Evolutionary conservation across 2,888 invertebrate species (phyloP).

Genomic region (Cosmia pyralina): DNA sequence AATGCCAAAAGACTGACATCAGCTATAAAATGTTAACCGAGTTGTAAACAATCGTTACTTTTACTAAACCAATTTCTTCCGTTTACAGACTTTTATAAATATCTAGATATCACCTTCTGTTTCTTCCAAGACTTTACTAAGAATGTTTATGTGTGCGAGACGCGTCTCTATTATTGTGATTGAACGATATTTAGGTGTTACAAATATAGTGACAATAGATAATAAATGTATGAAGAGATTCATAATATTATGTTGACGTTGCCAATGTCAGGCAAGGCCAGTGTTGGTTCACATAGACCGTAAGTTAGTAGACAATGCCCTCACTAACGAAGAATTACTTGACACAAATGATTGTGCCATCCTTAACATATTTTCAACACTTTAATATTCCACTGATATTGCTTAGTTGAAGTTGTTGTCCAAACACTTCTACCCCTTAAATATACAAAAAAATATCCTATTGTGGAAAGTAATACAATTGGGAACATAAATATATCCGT

Average conservation of each 20-base stretch:
- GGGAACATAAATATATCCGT: slow-evolving; percentile 56
- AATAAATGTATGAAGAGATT: slow-evolving; percentile 64
- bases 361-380: slow-evolving; percentile 70
- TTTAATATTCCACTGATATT: slow-evolving; percentile 63
- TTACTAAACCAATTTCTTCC: slow-evolving; percentile 54
- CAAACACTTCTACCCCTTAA: slow-evolving; percentile 38
- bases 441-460: slow-evolving; percentile 48
- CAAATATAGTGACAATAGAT: slow-evolving; percentile 73
- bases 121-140: slow-evolving; percentile 53
- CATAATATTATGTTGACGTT: slow-evolving; percentile 71
- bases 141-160: slow-evolving; percentile 62
- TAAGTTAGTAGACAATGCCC: slow-evolving; percentile 65
- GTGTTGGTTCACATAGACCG: slow-evolving; percentile 73
- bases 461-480: slow-evolving; percentile 58
- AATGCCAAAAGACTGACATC: slow-evolving; percentile 60
- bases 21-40: slow-evolving; percentile 29
- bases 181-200: slow-evolving; percentile 66
- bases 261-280: slow-evolving; percentile 81
- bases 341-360: slow-evolving; percentile 85
- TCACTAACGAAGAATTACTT: slow-evolving; percentile 66
- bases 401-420: slow-evolving; percentile 29
- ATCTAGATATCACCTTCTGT: slow-evolving; percentile 50
- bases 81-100: slow-evolving; percentile 57
- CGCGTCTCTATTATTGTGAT: slow-evolving; percentile 67
- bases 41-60: slow-evolving; percentile 54